These are phyloP conservation scores for Hermodice carunculata DNA, from an alignment of 2,888 invertebrate species.

Conservation along the genomic window DNA sequence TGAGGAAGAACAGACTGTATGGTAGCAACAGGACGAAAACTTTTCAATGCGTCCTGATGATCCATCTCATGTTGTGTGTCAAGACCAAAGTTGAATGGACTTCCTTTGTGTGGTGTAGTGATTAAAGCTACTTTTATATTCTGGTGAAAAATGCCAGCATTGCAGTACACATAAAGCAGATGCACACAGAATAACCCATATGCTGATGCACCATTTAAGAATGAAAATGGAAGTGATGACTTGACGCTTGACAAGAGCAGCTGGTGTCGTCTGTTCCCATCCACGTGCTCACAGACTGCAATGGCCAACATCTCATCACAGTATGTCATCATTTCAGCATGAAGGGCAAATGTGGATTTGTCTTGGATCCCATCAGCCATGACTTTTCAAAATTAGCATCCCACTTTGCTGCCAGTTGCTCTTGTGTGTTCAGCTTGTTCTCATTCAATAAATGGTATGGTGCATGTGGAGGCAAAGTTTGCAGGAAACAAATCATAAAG, in stretches of 20 bases:
- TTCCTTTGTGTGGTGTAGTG: conserved; percentile 24
- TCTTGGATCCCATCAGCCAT: background rate
- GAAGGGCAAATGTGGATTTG: conserved; percentile 26
- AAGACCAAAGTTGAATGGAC: conserved; percentile 26
- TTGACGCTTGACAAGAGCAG: conserved; percentile 36
- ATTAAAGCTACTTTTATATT: conserved; percentile 30
- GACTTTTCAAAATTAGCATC: background rate
- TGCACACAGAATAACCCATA: conserved; percentile 30
- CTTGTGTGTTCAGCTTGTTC: background rate
- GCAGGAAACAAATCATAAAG: background rate
- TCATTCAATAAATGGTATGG: background rate
- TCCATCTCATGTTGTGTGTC: conserved; percentile 36
- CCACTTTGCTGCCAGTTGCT: background rate
- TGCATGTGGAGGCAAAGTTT: background rate
- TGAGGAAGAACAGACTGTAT: conserved; percentile 22
- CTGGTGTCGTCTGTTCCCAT: conserved; percentile 27
- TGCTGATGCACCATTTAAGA: conserved; percentile 37
- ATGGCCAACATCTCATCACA: conserved; percentile 37
- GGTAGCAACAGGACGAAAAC: conserved; percentile 31
- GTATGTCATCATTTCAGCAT: conserved; percentile 35
- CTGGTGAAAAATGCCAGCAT: conserved; percentile 27
- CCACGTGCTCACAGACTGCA: conserved; percentile 32
- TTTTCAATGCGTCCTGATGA: conserved; percentile 33
- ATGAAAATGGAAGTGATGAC: conserved; percentile 31
- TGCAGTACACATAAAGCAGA: conserved; percentile 23